Evolutionary conservation across 53 echinoderm and acorn worm genomes (phyloP).

Genomic region (Temnopleurus reevesii): DNA sequence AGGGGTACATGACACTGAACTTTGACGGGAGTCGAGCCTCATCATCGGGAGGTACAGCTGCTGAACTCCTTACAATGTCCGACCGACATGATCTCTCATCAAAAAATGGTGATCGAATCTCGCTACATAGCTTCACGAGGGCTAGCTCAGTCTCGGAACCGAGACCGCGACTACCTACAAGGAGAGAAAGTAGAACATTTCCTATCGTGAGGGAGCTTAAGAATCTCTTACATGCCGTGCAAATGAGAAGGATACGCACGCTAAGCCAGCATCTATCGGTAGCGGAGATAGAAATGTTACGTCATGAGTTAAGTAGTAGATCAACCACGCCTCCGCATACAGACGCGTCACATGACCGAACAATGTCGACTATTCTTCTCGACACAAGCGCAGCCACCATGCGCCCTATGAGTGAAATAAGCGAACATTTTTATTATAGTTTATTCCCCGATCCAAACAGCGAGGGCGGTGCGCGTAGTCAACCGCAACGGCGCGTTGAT

Average conservation of each 20-base stretch:
- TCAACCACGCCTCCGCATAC: constrained; percentile 40
- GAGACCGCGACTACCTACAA: constrained; percentile 35
- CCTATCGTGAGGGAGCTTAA: constrained; percentile 76
- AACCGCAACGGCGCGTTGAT: constrained; percentile 6
- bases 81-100: constrained; percentile 58
- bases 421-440: constrained; percentile 90
- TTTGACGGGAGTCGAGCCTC: constrained; percentile 72
- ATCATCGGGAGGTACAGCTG: constrained; percentile 65
- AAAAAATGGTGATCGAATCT: constrained; percentile 61
- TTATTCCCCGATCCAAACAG: constrained; percentile 68
- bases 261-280: constrained; percentile 80
- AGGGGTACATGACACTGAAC: constrained; percentile 84
- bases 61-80: constrained; percentile 75
- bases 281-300: constrained; percentile 76
- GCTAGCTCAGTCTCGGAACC: constrained; percentile 38
- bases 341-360: constrained; percentile 66
- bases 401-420: constrained; percentile 79
- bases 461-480: constrained; percentile 1
- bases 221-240: constrained; percentile 75
- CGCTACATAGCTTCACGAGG: constrained; percentile 41
- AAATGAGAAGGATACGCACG: constrained; percentile 78
- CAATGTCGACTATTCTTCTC: constrained; percentile 74
- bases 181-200: constrained; percentile 72
- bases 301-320: constrained; percentile 65
- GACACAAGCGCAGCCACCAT: constrained; percentile 73